These are phyloP conservation scores for Chloropsis cyanopogon DNA, from an alignment of 2,113 vertebrate species.

Conservation along the genomic window DNA sequence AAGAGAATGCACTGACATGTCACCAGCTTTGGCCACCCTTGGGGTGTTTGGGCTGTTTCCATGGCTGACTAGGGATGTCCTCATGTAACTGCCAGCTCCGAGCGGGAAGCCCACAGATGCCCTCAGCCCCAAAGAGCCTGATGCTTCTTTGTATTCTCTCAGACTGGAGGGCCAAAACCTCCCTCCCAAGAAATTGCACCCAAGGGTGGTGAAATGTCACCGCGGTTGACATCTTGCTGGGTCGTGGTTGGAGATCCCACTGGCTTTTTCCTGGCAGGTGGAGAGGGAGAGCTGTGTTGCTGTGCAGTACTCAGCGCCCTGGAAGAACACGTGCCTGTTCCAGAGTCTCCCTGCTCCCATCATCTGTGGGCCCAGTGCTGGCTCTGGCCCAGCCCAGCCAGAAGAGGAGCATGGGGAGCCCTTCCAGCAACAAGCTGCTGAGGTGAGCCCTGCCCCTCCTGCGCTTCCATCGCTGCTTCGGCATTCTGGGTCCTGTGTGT, in stretches of 20 bases:
- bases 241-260: accelerated
- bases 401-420: background rate
- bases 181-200: background rate
- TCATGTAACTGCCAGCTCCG: background rate
- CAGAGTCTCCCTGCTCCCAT: slow-evolving; percentile 27
- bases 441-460: slow-evolving; percentile 60
- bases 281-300: slow-evolving; percentile 64
- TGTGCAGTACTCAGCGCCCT: slow-evolving; percentile 27
- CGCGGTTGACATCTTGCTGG: accelerated
- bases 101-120: accelerated
- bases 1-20: background rate
- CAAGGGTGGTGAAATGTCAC: background rate
- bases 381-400: background rate
- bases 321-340: slow-evolving; percentile 55
- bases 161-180: accelerated
- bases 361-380: slow-evolving; percentile 20
- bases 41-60: background rate
- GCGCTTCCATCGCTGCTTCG: accelerated
- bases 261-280: slow-evolving; percentile 38
- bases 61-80: background rate
- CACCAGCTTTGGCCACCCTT: background rate
- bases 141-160: background rate
- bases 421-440: slow-evolving; percentile 53
- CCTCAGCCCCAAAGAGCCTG: background rate
- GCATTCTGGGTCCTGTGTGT: accelerated